phyloP scores from a whole-genome alignment of 2,113 vertebrate species.

The Melospiza melodia region DNA sequence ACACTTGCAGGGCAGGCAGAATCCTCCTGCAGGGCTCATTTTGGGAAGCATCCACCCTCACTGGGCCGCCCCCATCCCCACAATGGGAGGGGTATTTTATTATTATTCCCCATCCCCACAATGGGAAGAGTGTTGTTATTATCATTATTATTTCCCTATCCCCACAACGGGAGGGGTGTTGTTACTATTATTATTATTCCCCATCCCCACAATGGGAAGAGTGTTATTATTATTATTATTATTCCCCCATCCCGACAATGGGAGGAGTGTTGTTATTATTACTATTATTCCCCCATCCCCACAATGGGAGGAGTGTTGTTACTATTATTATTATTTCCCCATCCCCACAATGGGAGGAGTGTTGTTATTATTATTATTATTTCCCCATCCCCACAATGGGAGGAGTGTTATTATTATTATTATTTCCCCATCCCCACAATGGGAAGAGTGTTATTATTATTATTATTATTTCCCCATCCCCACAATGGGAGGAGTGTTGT shows the following conservation, averaged over 20 bases:
- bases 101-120: background rate
- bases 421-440: background rate
- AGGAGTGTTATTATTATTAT: background rate
- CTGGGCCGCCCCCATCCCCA: background rate
- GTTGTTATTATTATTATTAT: too few relatives aligned
- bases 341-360: rapidly evolving
- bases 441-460: background rate
- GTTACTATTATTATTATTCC: too few relatives aligned
- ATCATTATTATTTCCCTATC: too few relatives aligned
- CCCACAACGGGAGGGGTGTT: rapidly evolving
- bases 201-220: background rate
- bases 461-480: too few relatives aligned
- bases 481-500: rapidly evolving
- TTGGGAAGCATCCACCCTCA: background rate
- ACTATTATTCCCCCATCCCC: background rate
- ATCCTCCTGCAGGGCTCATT: background rate
- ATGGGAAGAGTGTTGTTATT: rapidly evolving
- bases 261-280: background rate
- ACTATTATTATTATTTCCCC: background rate
- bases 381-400: background rate
- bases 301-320: rapidly evolving
- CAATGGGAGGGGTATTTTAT: rapidly evolving
- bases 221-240: background rate
- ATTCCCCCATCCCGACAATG: background rate
- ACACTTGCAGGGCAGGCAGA: background rate